Percentiles rank a stretch among this genome's conserved stretches.
Conservation (phyloP, 1,140 invertebrate genomes). For the Platorchestia sp. region DNA sequence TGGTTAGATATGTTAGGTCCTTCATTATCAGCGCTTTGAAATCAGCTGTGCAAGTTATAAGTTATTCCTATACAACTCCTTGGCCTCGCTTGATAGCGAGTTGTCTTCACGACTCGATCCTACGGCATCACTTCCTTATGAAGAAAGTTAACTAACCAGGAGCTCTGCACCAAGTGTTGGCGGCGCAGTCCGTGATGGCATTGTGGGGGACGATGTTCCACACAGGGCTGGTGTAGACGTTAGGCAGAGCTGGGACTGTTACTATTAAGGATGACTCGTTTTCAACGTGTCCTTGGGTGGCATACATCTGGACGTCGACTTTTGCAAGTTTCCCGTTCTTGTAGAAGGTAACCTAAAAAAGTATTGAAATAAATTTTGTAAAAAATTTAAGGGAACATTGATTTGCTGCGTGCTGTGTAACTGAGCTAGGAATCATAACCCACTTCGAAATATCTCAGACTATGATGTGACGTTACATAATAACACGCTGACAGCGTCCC, state of each 20-base stretch:
- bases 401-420: neutral
- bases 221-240: neutral
- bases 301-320: neutral
- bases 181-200: neutral
- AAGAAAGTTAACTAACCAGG: neutral
- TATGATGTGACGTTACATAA: no score
- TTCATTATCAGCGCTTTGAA: no score
- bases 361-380: neutral
- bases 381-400: neutral
- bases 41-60: no score
- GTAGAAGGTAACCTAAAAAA: neutral
- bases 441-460: neutral
- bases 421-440: neutral
- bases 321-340: neutral
- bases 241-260: neutral
- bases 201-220: neutral
- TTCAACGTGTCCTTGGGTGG: neutral
- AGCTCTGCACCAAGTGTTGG: conserved; percentile 13
- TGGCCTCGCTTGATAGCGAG: neutral
- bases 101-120: neutral
- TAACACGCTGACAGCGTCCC: neutral
- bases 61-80: no score
- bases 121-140: neutral
- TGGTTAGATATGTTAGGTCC: no score
- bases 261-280: neutral